phyloP scores from a whole-genome alignment of 2,797 vertebrate genomes.

The Poecilia picta region DNA sequence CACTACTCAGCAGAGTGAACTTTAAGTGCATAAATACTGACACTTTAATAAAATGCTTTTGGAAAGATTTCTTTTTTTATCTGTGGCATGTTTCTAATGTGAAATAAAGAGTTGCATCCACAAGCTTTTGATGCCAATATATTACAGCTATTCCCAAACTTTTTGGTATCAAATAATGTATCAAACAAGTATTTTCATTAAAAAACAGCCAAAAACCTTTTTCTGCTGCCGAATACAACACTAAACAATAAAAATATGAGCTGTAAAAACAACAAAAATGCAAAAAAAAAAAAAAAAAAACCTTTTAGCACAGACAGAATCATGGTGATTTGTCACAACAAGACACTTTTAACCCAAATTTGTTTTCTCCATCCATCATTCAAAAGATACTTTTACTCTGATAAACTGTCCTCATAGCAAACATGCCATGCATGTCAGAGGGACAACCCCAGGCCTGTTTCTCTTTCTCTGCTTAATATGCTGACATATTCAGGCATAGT shows the following conservation, averaged over 20 bases:
- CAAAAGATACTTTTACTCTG: neutral
- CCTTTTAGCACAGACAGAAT: neutral
- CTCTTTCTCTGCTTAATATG: slow-evolving; percentile 23
- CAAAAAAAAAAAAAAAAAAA: no score
- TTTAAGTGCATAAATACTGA: neutral
- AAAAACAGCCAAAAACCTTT: neutral
- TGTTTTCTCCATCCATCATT: neutral
- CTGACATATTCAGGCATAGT: slow-evolving; percentile 48
- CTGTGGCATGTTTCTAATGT: neutral
- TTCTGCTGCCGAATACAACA: neutral
- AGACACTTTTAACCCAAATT: neutral
- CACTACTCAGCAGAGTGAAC: slow-evolving; percentile 25
- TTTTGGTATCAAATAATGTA: neutral
- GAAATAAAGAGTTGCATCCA: neutral
- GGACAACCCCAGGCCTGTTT: slow-evolving; percentile 28
- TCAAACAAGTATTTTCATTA: no score
- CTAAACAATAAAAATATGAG: neutral
- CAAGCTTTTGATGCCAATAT: neutral
- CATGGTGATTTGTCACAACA: neutral
- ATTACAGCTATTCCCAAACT: neutral
- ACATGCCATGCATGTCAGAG: slow-evolving; percentile 14
- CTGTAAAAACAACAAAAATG: neutral
- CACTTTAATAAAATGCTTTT: neutral
- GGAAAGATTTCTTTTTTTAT: neutral
- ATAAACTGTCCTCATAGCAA: neutral